Evolutionary conservation across 2,888 invertebrate genomes (phyloP), one percentile per base, ranked within the genome.

Genomic region (Acronicta psi): DNA sequence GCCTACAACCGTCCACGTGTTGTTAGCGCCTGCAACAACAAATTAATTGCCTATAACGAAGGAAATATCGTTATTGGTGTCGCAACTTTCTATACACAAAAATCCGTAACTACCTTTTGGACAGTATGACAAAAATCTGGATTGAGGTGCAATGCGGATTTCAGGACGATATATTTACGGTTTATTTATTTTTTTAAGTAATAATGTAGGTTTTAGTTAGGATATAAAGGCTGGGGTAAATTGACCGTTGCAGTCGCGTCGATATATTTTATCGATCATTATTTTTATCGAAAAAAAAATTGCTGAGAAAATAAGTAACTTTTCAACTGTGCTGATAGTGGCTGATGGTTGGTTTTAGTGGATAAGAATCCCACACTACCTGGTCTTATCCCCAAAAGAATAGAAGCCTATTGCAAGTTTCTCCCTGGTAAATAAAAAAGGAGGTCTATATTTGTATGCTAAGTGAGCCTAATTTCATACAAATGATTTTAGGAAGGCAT

Each of bases 21-120:
- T 81, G 83, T 82, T 80, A 82, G 73, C 80, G 70, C 77, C 77
- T 78, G 77, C 80, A 79, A 78, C 82, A 80, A 84, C 85, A 87
- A 86, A 88, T 86, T 85, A 87, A 88, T 88, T 81, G 89, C 79
- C 86, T 72, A 85, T 88, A 86, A 83, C 84, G 76, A 77, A 79
- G 77, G 72, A 89, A 84, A 83, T 87, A 89, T 84, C 77, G 87
- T 79, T 85, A 87, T 85, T 84, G 86, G 78, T 63, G 60, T 77
- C 66, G 68, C 64, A 69, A 73, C 54, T 67, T 74, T 72, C 68
- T 58, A 37, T 41, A 67, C 23, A 52, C 44, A 54, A 73, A 59
- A 73, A 57, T 36, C 52, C 61, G 60, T 45, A 69, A 67, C 59
- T 67, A 67, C 59, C 61, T 63, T 75, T 40, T 25, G 17, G 10